phyloP scores from a whole-genome alignment of 2,888 invertebrate species.

The Chymomyza procnemis region DNA sequence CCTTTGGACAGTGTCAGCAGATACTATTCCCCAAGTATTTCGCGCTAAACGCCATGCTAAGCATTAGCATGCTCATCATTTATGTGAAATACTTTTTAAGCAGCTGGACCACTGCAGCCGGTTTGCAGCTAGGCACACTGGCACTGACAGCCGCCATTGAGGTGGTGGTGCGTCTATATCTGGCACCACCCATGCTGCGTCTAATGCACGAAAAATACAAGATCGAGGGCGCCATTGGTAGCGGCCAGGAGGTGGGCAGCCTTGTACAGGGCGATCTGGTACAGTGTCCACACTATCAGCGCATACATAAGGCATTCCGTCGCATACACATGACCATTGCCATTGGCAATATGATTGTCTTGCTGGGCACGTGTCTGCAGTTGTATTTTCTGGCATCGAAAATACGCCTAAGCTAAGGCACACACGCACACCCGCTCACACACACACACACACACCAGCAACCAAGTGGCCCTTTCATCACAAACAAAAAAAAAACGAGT shows the following conservation, averaged over 20 bases:
- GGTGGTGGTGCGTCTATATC: conserved; percentile 86
- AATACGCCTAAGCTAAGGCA: conserved; percentile 76
- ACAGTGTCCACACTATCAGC: conserved; percentile 88
- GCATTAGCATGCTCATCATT: conserved; percentile 85
- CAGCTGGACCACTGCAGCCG: conserved; percentile 80
- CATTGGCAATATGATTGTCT: conserved; percentile 87
- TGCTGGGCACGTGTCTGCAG: conserved; percentile 84
- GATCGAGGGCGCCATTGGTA: conserved; percentile 87
- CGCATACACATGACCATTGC: conserved; percentile 88
- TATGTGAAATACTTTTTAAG: conserved; percentile 80
- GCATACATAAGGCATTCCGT: conserved; percentile 86
- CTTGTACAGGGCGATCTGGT: conserved; percentile 85
- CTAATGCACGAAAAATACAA: conserved; percentile 87
- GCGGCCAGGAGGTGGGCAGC: conserved; percentile 88
- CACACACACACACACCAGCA: conserved; percentile 35
- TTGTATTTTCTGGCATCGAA: conserved; percentile 83
- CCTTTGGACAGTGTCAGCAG: conserved; percentile 92
- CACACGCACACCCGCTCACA: conserved; percentile 27
- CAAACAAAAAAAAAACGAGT: neutral
- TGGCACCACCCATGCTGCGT: conserved; percentile 86
- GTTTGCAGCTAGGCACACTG: conserved; percentile 79
- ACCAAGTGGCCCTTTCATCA: neutral
- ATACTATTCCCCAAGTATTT: conserved; percentile 93
- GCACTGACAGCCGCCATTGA: conserved; percentile 81
- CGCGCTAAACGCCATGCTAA: conserved; percentile 86